phyloP scores from a whole-genome alignment of 2,113 vertebrate species.

The Epinephelus moara region DNA sequence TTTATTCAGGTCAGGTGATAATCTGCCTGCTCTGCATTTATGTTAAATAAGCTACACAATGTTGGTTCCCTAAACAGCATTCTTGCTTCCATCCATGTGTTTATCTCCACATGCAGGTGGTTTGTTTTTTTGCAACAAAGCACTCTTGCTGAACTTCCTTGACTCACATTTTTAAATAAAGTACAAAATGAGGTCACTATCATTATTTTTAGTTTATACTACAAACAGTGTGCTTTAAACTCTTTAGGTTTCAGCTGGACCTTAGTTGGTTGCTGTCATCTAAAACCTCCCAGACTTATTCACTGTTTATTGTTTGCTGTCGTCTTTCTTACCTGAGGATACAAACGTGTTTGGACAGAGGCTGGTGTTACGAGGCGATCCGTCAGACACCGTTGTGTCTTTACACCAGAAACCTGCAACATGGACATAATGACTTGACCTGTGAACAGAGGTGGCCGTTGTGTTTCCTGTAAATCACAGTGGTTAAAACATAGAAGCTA shows the following conservation, averaged over 20 bases:
- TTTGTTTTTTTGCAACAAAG: not conserved
- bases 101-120: not conserved
- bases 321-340: slow-evolving; percentile 88
- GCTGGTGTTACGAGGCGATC: slow-evolving; percentile 64
- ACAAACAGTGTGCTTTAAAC: not conserved
- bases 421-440: slow-evolving; percentile 4
- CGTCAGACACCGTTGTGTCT: slow-evolving; percentile 20
- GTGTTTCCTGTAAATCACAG: slow-evolving; percentile 16
- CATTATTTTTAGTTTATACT: not conserved
- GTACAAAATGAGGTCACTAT: slow-evolving; percentile 12
- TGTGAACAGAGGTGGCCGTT: not conserved
- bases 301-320: slow-evolving; percentile 72
- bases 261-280: not conserved
- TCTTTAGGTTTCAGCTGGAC: slow-evolving; percentile 4
- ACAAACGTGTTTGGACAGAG: slow-evolving; percentile 84
- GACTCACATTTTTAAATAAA: not conserved
- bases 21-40: not conserved
- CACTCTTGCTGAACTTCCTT: not conserved
- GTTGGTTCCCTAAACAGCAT: not conserved
- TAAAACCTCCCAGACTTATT: slow-evolving; percentile 15
- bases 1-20: slow-evolving; percentile 32
- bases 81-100: not conserved
- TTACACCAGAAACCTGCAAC: slow-evolving; percentile 31
- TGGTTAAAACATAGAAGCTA: not conserved
- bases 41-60: not conserved